Evolutionary conservation across 2,797 vertebrate genomes (phyloP).

Genomic region (Galago senegalensis): DNA sequence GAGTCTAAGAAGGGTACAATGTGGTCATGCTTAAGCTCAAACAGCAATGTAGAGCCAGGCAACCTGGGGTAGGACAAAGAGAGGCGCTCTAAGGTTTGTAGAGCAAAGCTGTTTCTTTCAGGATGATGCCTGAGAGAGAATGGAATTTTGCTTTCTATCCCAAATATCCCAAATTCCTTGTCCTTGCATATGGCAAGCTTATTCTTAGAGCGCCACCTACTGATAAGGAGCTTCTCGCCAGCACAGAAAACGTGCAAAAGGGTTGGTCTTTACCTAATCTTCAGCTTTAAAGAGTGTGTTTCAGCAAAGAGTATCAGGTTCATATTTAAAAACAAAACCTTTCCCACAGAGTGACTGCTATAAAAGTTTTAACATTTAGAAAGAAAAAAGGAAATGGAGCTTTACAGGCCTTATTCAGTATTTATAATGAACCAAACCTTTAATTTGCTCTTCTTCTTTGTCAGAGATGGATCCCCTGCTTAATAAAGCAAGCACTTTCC

Average conservation of each 20-base stretch:
- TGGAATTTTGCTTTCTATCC: neutral
- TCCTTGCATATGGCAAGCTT: neutral
- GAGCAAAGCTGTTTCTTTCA: neutral
- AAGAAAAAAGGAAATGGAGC: neutral
- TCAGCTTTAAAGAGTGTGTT: neutral
- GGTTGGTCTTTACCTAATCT: neutral
- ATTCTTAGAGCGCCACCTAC: conserved; percentile 80
- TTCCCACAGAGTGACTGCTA: neutral
- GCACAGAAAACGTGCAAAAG: neutral
- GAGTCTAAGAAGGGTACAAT: neutral
- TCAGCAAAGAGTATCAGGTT: neutral
- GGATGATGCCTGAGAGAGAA: neutral
- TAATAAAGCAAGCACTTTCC: conserved; percentile 47
- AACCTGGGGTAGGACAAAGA: neutral
- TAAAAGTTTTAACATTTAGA: conserved; percentile 5
- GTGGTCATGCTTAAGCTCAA: neutral
- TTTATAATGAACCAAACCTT: conserved; percentile 23
- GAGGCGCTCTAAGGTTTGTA: neutral
- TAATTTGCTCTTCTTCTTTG: neutral
- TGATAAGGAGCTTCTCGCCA: conserved; percentile 11
- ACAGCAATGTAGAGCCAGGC: neutral
- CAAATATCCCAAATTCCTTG: neutral
- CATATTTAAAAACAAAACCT: conserved; percentile 47
- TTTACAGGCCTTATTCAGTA: neutral
- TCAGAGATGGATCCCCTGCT: neutral